A percentile compares a stretch with the other conserved stretches of the same genome.
phyloP scores from a whole-genome alignment of 2,797 vertebrate species.

The Halcyon smyrnensis region DNA sequence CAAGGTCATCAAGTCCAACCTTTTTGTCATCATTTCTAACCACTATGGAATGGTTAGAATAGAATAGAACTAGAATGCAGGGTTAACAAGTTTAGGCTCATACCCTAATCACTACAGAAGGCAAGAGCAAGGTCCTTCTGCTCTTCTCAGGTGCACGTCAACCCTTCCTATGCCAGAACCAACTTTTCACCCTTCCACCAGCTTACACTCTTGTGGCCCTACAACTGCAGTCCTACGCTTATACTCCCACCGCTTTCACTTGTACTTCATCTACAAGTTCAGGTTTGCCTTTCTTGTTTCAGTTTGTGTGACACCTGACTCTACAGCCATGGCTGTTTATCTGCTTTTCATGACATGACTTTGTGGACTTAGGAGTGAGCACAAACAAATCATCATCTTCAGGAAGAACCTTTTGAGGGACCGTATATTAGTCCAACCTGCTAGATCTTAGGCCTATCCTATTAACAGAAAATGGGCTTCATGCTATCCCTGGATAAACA shows the following conservation, averaged over 20 bases:
- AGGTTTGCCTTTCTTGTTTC: background rate
- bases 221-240: background rate
- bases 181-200: background rate
- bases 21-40: too few relatives aligned
- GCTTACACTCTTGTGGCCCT: background rate
- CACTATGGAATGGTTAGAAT: too few relatives aligned
- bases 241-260: background rate
- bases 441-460: background rate
- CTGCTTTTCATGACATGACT: background rate
- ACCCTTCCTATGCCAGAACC: background rate
- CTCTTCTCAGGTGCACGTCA: background rate
- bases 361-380: background rate
- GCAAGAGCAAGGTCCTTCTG: background rate
- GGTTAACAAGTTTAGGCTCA: background rate
- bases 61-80: too few relatives aligned
- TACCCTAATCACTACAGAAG: background rate
- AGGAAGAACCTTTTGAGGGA: background rate
- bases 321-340: background rate
- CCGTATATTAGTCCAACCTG: background rate
- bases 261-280: background rate
- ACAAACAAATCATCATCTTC: background rate
- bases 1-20: too few relatives aligned
- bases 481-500: background rate
- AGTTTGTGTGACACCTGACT: background rate
- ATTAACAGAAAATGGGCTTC: background rate